These are phyloP conservation scores for Pterocles burchelli DNA, from an alignment of 2,113 vertebrate species.

Conservation along the genomic window DNA sequence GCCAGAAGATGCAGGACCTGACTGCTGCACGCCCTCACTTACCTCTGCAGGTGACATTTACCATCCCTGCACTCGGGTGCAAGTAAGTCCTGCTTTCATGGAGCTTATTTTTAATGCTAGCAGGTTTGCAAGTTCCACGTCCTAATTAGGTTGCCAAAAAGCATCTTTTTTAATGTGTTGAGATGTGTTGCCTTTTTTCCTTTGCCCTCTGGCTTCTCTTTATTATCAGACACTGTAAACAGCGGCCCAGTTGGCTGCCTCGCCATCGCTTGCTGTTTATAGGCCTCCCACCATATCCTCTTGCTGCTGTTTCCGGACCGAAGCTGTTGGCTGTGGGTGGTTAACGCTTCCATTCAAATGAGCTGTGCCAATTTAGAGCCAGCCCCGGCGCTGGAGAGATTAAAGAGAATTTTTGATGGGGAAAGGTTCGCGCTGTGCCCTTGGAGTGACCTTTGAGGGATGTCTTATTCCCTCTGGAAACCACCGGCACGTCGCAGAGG, in stretches of 20 bases:
- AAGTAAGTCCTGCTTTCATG: slow-evolving; percentile 4
- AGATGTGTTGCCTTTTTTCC: slow-evolving; percentile 18
- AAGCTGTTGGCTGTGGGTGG: slow-evolving; percentile 71
- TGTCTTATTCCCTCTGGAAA: slow-evolving; percentile 41
- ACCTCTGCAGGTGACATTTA: not conserved
- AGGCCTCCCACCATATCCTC: slow-evolving; percentile 65
- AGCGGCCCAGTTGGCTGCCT: slow-evolving; percentile 45
- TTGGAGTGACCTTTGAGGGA: slow-evolving; percentile 68
- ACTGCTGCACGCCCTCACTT: not conserved
- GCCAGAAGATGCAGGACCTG: not conserved
- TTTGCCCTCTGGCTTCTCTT: slow-evolving; percentile 22
- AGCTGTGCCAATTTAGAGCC: slow-evolving; percentile 62
- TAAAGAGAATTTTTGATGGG: slow-evolving; percentile 64
- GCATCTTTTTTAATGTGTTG: slow-evolving; percentile 5
- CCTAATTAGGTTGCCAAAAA: slow-evolving; percentile 22
- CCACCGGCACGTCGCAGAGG: not conserved
- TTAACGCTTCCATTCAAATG: slow-evolving; percentile 67
- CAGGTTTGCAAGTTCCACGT: not conserved
- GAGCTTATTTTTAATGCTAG: slow-evolving; percentile 39
- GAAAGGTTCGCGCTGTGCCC: slow-evolving; percentile 44
- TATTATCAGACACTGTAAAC: slow-evolving; percentile 39
- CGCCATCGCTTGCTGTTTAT: slow-evolving; percentile 53
- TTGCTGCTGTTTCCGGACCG: slow-evolving; percentile 67
- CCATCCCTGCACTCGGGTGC: not conserved
- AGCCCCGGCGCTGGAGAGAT: slow-evolving; percentile 63